These are phyloP conservation scores for Synergus itoensis DNA, from an alignment of 2,888 invertebrate genomes.

Conservation along the genomic window DNA sequence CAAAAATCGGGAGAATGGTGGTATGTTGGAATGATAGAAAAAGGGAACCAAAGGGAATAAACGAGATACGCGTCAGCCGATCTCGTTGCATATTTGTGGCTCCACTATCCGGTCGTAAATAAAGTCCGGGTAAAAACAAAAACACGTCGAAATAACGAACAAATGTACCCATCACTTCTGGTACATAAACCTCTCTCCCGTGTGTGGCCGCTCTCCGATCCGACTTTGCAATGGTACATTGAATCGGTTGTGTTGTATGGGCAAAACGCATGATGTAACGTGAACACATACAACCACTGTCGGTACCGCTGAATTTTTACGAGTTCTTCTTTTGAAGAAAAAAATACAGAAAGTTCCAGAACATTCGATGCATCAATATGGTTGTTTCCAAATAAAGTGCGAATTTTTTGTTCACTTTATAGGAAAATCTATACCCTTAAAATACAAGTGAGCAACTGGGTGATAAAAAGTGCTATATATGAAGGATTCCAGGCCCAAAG, in stretches of 20 bases:
- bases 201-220: conserved; percentile 42
- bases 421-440: too few species aligned
- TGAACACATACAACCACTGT: neutral
- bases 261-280: conserved; percentile 10
- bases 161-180: conserved; percentile 77
- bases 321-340: neutral
- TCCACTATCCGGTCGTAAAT: conserved; percentile 76
- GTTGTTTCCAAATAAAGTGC: too few species aligned
- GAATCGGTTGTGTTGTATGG: conserved; percentile 40
- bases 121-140: conserved; percentile 74
- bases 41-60: conserved; percentile 55
- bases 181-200: conserved; percentile 73
- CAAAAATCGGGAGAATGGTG: conserved; percentile 43
- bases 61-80: conserved; percentile 63
- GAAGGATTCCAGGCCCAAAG: too few species aligned
- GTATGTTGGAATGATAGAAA: neutral
- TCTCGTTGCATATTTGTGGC: conserved; percentile 76
- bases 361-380: neutral
- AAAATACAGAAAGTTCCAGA: neutral
- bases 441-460: too few species aligned
- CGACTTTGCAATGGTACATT: conserved; percentile 43
- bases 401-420: too few species aligned
- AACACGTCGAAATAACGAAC: conserved; percentile 75
- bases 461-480: too few species aligned
- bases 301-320: neutral